Base-by-base conservation (phyloP, 2,113 vertebrate species). In the Phyllopteryx taeniolatus region DNA sequence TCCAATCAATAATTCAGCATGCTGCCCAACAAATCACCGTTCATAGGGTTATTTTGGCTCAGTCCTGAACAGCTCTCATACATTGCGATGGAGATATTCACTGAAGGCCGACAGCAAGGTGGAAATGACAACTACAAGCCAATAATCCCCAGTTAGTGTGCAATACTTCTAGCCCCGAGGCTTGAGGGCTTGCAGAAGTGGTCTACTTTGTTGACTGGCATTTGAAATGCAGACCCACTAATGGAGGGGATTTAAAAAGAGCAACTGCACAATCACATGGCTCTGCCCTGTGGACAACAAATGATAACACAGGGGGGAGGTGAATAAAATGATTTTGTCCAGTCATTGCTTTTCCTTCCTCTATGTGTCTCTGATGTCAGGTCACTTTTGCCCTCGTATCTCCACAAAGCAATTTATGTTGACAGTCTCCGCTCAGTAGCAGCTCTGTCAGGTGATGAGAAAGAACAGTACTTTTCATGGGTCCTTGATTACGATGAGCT, bases 1-100 rank as follows among this genome's bases (percentile, higher is more conserved):
- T 80, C 75, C 63, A 43, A 89, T 92, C 86, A 90, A 90, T 91
- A 90, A 91, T 93, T 90, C 85, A 91, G 75, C 72, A 77, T 79
- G 72, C 79, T 81, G 82, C 67, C 81, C 75, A 80, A 79, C 84
- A 76, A 77, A 83, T 84, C 73, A 79, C 80, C 81, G 79, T 74
- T 77, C 70, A 78, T 60, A 39, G 46, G 88, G 75, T 82, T 70
- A 68, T 77, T 79, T 79, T 67, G 72, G 69, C 80, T 74, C 60
- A 75, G 69, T 68, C 59, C 68, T n/a, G 68, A 74, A 72, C 73
- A 83, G 54, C 76, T 86, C 76, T 82, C 76, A 73, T 84, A 83
- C 73, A 83, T 74, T 70, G 73, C 57, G 87, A 85, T 76, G 57
- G 68, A 79, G 78, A 76, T 76, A 79, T 76, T 80, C 75, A 77